phyloP scores from a whole-genome alignment of 2,888 invertebrate species.

The Halictus quadricinctus region DNA sequence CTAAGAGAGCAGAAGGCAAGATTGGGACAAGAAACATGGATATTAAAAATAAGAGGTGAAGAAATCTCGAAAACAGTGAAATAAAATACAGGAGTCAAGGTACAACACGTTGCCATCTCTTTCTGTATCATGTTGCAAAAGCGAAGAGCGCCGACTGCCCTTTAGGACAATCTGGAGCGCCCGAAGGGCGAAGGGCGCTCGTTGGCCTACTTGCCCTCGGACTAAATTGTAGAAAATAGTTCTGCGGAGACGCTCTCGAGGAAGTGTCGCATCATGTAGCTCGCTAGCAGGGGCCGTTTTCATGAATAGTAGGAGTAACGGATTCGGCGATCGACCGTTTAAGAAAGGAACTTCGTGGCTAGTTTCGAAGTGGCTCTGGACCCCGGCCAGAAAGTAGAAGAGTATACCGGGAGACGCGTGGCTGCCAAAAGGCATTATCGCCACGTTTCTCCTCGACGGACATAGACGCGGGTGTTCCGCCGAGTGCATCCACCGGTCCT shows the following conservation, averaged over 20 bases:
- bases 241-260: neutral
- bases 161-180: neutral
- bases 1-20: too few relatives aligned
- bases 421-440: constrained; percentile 51
- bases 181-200: neutral
- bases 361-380: constrained; percentile 44
- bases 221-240: neutral
- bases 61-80: too few relatives aligned
- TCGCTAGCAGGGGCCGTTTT: neutral
- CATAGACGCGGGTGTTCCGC: constrained; percentile 26
- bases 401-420: constrained; percentile 30
- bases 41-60: too few relatives aligned
- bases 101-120: neutral
- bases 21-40: too few relatives aligned
- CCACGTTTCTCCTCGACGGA: constrained; percentile 21
- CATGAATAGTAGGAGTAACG: constrained; percentile 15
- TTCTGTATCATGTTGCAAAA: neutral
- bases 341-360: constrained; percentile 36
- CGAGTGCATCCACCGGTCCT: constrained; percentile 23
- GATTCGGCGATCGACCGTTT: constrained; percentile 33
- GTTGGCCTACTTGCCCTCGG: neutral
- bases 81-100: too few relatives aligned
- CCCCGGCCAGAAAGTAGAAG: constrained; percentile 32
- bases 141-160: neutral
- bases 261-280: neutral